Evolutionary conservation across 2,797 vertebrate species (phyloP), one percentile per base, ranked within the genome.

Genomic region (Myioborus melanocephalus): DNA sequence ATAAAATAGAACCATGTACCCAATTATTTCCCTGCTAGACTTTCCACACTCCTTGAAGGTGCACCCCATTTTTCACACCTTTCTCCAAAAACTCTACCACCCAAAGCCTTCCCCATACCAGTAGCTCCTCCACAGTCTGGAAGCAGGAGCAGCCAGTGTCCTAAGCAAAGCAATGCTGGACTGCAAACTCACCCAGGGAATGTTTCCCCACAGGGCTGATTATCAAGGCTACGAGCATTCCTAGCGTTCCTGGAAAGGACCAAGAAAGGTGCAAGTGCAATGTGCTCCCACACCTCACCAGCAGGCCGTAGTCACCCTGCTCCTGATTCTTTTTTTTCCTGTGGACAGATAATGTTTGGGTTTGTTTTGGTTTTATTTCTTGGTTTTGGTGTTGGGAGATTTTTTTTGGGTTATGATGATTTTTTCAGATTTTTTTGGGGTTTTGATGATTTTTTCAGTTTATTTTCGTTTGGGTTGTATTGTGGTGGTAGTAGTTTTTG

Each of bases 231-330:
- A 19, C 1, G 1, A 79, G 5, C 35, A 41, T 41, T 72, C 81
- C 44, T 4, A 50, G 3, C 2, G 32, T 47, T 77, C 27, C 35
- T 34, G 32, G 49, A 70, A 86, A 73, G 1, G 3, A 57, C 12
- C 11, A 18, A 61, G 11, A 7, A 61, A 78, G 0, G 1, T 0
- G 15, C 8, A 66, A 17, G 8, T 49, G 5, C 8, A 55, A 0
- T 14, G 10, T 27, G 6, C 6, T 60, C 44, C 41, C 20, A 49
- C 7, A 37, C 4, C 10, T 8, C 14, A 34, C 20, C 21, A 64
- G 9, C 2, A 66, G 8, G 1, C 10, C 3, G 50, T 7, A 27
- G 15, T 23, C 27, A 39, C 6, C 8, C 14, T 68, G 4, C 18
- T 89, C 5, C 21, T 61, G 2, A 12, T 49, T 61, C 0, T 17